Percentiles rank a stretch among this genome's conserved stretches.
phyloP scores from a whole-genome alignment of 2,797 vertebrate species.

The Tadarida brasiliensis region DNA sequence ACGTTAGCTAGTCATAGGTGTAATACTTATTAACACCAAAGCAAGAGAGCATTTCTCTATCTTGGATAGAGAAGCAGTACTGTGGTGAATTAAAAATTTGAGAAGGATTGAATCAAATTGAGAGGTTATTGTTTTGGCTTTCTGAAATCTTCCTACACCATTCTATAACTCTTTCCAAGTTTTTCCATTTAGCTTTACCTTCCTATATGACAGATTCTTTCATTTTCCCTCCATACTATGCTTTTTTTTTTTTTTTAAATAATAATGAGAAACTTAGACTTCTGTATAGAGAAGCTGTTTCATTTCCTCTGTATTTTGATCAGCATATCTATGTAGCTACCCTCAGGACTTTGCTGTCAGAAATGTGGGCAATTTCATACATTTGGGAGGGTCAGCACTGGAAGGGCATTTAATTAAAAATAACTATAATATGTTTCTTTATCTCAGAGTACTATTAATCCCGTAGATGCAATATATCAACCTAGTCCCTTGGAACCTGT shows the following conservation, averaged over 20 bases:
- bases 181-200: constrained; percentile 57
- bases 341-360: constrained; percentile 82
- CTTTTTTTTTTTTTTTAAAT: too few relatives aligned
- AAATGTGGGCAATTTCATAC: constrained; percentile 75
- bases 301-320: constrained; percentile 71
- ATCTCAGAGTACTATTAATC: constrained; percentile 98
- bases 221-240: constrained; percentile 27
- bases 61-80: neutral
- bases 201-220: neutral
- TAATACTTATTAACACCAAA: neutral
- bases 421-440: constrained; percentile 78
- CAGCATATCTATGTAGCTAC: constrained; percentile 71
- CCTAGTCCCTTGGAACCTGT: constrained; percentile 93
- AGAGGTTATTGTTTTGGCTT: constrained; percentile 39
- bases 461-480: constrained; percentile 98
- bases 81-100: neutral
- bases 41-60: neutral
- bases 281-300: constrained; percentile 47
- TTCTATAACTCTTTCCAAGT: constrained; percentile 10
- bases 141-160: neutral
- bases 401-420: constrained; percentile 63
- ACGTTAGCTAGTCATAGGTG: neutral
- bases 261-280: neutral
- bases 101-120: constrained; percentile 3
- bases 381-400: constrained; percentile 59